Conservation (phyloP, 2,888 invertebrate genomes). For the Dryococelus australis region DNA sequence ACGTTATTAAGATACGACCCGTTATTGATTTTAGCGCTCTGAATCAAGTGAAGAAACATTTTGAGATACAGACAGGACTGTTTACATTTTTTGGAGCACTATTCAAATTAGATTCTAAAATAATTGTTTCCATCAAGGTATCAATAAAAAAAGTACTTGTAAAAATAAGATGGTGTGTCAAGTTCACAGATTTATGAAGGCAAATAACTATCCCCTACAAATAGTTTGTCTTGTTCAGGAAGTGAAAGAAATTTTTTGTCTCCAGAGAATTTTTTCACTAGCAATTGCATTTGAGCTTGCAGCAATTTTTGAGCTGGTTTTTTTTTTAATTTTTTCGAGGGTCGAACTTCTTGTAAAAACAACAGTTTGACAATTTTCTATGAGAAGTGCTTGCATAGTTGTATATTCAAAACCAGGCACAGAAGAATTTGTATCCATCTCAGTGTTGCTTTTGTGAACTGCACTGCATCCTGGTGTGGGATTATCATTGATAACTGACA, state of each 20-base stretch:
- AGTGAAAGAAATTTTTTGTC: not conserved
- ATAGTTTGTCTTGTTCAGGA: not conserved
- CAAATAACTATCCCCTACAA: not conserved
- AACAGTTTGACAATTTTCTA: not conserved
- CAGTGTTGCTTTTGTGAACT: not conserved
- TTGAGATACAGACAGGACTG: not conserved
- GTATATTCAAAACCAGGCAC: not conserved
- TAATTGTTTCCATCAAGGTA: not conserved
- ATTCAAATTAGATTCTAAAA: not conserved
- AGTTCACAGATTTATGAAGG: not conserved
- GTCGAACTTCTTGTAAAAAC: not conserved
- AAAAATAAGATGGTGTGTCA: not conserved
- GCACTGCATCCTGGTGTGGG: not conserved
- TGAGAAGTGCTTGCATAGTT: not conserved
- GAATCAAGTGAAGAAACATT: constrained; percentile 43
- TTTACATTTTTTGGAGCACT: not conserved
- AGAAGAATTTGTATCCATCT: not conserved
- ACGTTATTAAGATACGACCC: constrained; percentile 43
- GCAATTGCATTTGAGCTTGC: not conserved
- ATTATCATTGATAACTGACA: not conserved
- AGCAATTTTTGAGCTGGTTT: not conserved
- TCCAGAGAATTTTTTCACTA: not conserved
- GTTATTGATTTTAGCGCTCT: constrained; percentile 44
- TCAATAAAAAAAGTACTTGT: not conserved
- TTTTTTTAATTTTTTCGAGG: not conserved